Evolutionary conservation across 2,888 invertebrate genomes (phyloP).

Genomic region (Clepsis dumicolana): DNA sequence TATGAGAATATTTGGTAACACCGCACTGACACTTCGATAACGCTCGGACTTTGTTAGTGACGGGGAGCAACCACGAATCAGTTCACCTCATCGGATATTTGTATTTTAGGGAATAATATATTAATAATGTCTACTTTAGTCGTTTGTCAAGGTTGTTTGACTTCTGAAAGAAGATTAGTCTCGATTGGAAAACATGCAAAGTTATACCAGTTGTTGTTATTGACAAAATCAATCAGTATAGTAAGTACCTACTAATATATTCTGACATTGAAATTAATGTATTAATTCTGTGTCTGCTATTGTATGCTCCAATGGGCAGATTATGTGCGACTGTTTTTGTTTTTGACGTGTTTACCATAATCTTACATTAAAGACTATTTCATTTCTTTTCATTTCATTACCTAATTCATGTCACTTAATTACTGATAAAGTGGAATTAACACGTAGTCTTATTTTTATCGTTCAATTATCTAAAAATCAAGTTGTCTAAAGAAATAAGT

Average conservation of each 20-base stretch:
- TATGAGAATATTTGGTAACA: conserved; percentile 13
- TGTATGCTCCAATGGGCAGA: too few species aligned
- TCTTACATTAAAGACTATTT: too few species aligned
- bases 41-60: conserved; percentile 2
- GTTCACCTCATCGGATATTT: conserved; percentile 26
- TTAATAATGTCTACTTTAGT: conserved; percentile 24
- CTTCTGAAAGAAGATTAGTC: conserved; percentile 41
- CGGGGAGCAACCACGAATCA: conserved; percentile 27
- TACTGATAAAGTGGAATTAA: conserved; percentile 4
- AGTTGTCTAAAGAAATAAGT: not conserved
- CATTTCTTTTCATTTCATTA: too few species aligned
- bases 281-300: too few species aligned
- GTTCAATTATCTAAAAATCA: not conserved
- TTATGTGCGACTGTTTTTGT: too few species aligned
- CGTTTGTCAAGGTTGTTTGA: conserved; percentile 45
- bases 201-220: conserved; percentile 33
- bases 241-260: conserved; percentile 12
- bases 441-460: not conserved
- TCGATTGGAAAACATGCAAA: conserved; percentile 38
- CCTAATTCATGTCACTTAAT: not conserved
- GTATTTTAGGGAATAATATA: conserved; percentile 41
- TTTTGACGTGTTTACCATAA: too few species aligned
- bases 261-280: too few species aligned
- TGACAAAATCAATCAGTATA: conserved; percentile 11
- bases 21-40: not conserved